Evolutionary conservation across 2,888 invertebrate genomes (phyloP).

Genomic region (Acronicta psi): DNA sequence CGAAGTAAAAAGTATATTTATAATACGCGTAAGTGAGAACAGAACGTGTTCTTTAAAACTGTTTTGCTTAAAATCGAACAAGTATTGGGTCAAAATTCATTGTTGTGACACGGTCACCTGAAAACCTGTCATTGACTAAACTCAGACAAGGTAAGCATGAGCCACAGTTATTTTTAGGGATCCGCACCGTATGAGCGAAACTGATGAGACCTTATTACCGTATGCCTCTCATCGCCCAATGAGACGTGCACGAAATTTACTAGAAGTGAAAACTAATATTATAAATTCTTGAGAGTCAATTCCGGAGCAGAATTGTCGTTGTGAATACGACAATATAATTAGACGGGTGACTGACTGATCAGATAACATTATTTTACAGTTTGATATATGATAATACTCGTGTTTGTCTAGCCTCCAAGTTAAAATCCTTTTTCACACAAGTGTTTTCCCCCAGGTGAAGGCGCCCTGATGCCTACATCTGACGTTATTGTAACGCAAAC

Average conservation of each 20-base stretch:
- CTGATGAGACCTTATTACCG: slow-evolving; percentile 38
- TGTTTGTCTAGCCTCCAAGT: slow-evolving; percentile 16
- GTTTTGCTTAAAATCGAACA: slow-evolving; percentile 33
- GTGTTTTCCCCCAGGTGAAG: slow-evolving; percentile 25
- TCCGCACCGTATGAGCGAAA: slow-evolving; percentile 36
- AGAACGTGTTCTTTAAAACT: slow-evolving; percentile 12
- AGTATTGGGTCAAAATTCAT: slow-evolving; percentile 60
- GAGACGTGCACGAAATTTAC: slow-evolving; percentile 53
- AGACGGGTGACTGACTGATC: slow-evolving; percentile 9
- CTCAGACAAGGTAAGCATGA: slow-evolving; percentile 69
- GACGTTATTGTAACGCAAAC: background rate
- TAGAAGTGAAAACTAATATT: slow-evolving; percentile 54
- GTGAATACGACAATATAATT: slow-evolving; percentile 33
- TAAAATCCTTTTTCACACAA: slow-evolving; percentile 21
- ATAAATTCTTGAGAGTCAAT: slow-evolving; percentile 45
- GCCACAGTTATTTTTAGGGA: slow-evolving; percentile 62
- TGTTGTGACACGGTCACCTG: slow-evolving; percentile 60
- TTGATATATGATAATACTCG: slow-evolving; percentile 10
- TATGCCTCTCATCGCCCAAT: slow-evolving; percentile 54
- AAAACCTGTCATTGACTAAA: slow-evolving; percentile 68
- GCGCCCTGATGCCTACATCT: background rate
- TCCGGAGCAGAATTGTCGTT: slow-evolving; percentile 27
- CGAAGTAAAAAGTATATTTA: background rate
- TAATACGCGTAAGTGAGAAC: background rate
- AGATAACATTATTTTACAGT: slow-evolving; percentile 24